These are phyloP conservation scores for Smittia sp. DNA, from an alignment of 2,888 invertebrate species.

Conservation along the genomic window DNA sequence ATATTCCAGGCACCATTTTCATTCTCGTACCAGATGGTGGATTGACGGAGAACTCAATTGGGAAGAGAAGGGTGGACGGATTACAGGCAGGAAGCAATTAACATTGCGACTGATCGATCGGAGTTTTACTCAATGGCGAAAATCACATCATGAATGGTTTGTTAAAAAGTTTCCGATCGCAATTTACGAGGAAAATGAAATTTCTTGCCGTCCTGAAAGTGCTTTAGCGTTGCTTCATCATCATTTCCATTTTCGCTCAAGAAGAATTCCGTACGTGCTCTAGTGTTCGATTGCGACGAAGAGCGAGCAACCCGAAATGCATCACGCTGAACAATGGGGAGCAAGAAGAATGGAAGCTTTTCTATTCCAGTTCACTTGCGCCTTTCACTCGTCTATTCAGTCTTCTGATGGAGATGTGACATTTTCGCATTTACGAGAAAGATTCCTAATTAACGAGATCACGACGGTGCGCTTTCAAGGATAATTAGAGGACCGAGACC, in stretches of 20 bases:
- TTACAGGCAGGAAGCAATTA: conserved; percentile 20
- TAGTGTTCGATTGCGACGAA: conserved; percentile 24
- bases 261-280: conserved; percentile 37
- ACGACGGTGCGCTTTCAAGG: not conserved
- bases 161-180: not conserved
- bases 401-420: conserved; percentile 35
- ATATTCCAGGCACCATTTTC: not conserved
- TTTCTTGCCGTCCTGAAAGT: not conserved
- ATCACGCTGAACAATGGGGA: conserved; percentile 29
- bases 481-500: not conserved
- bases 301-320: conserved; percentile 32
- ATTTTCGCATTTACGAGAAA: conserved; percentile 10
- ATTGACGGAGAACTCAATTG: not conserved
- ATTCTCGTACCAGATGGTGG: not conserved
- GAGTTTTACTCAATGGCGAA: not conserved
- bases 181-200: not conserved
- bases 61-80: not conserved
- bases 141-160: not conserved
- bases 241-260: conserved; percentile 1
- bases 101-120: not conserved
- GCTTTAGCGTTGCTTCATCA: not conserved
- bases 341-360: conserved; percentile 21
- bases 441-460: conserved; percentile 35
- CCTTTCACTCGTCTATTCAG: conserved; percentile 32
- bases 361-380: conserved; percentile 38